Evolutionary conservation across 2,888 invertebrate genomes (phyloP).

Genomic region (Nemoura dubitans): DNA sequence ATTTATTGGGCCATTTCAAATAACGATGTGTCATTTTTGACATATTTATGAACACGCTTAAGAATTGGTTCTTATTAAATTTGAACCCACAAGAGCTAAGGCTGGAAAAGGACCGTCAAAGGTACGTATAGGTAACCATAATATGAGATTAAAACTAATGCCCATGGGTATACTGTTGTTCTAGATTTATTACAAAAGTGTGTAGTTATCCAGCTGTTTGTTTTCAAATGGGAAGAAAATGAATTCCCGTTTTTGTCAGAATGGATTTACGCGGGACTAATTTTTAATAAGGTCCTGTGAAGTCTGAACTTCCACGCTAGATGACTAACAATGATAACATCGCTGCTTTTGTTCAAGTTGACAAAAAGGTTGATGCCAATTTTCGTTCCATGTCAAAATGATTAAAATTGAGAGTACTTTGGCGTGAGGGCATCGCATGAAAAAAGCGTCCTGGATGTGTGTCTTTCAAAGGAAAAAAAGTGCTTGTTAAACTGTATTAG

Average conservation of each 20-base stretch:
- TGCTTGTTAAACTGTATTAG: conserved; percentile 13
- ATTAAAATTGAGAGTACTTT: conserved; percentile 3
- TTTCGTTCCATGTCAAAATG: conserved; percentile 17
- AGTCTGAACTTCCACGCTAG: not conserved
- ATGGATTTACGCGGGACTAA: not conserved
- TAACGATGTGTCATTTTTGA: conserved; percentile 5
- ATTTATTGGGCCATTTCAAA: not conserved
- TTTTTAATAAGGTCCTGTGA: conserved; percentile 25
- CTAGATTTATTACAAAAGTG: not conserved
- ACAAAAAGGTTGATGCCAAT: conserved; percentile 16
- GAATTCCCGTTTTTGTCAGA: not conserved
- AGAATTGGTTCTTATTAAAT: not conserved
- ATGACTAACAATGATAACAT: not conserved
- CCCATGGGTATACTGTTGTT: not conserved
- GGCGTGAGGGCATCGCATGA: not conserved
- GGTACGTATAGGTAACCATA: too few species aligned
- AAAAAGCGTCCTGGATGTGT: not conserved
- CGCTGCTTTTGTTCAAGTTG: not conserved
- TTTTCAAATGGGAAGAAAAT: conserved; percentile 13
- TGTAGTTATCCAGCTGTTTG: not conserved
- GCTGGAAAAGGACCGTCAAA: not conserved
- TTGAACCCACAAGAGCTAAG: not conserved
- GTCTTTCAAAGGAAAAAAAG: not conserved
- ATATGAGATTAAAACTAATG: not conserved
- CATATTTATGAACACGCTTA: not conserved